Evolutionary conservation across 2,113 vertebrate species (phyloP), one percentile per base, ranked within the genome.

Genomic region (Microcebus ravelobensis): DNA sequence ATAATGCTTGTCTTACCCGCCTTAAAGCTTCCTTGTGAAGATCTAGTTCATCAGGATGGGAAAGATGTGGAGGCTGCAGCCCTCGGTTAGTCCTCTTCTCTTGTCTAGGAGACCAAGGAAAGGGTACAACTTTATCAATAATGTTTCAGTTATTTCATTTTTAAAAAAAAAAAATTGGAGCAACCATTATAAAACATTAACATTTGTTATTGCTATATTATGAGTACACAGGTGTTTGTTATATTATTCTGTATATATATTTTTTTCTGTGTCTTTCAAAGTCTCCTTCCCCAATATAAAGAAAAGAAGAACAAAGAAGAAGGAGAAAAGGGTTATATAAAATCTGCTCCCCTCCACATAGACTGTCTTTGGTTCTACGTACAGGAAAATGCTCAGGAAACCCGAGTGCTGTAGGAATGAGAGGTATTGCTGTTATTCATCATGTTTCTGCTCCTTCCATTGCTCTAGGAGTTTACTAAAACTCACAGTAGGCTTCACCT

Each of bases 101-200:
- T 57, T 61, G n/a, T 77, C 95, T 96, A 42, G 67, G 61, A 96
- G 90, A 85, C 63, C 48, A 80, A 63, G 29, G 34, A 57, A 52
- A 95, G 34, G 13, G 4, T 1, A 8, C 20, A 31, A 15, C 20
- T 79, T 86, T 63, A 61, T 50, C 12, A 74, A 31, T 21, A n/a
- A 52, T n/a, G 27, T 39, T 74, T 74, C 48, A 18, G 25, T 21
- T 90, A 36, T 39, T 80, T 79, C 71, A 61, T 39, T 48, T 50
- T n/a, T n/a, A n/a, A n/a, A 45, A 45, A 13, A 23, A 74, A 73
- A 61, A 91, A 39, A 13, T 45, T 81, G 55, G 61, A 18, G 2
- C 31, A 39, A 36, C 12, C 12, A 65, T 50, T 42, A n/a, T n/a
- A 81, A 80, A 94, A 79, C n/a, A 18, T 48, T 31, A 70, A 65